phyloP scores from a whole-genome alignment of 2,797 vertebrate species.

The Cossypha niveicapilla region DNA sequence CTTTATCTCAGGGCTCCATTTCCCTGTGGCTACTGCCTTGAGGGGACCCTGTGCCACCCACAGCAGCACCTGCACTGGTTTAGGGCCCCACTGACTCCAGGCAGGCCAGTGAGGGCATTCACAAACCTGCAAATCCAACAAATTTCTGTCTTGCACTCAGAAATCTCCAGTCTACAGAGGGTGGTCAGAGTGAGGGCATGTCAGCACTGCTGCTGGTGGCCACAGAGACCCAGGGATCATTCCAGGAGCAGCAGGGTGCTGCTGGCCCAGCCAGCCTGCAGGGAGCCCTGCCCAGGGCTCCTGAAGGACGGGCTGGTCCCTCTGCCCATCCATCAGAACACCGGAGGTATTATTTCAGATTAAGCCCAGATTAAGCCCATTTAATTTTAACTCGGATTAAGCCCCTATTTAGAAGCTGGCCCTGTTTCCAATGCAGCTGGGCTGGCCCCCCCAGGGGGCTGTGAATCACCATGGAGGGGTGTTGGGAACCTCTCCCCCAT shows the following conservation, averaged over 20 bases:
- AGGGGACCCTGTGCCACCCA: not conserved
- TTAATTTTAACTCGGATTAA: slow-evolving; percentile 68
- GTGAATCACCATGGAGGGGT: fast-evolving
- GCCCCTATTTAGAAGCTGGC: slow-evolving; percentile 38
- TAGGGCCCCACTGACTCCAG: not conserved
- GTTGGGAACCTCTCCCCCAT: not conserved
- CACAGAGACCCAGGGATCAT: not conserved
- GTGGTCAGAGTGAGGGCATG: not conserved
- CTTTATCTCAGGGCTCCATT: not conserved
- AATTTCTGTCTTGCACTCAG: fast-evolving
- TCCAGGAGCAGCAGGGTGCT: not conserved
- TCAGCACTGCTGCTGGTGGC: not conserved
- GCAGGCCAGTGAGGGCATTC: fast-evolving
- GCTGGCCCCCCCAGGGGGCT: not conserved
- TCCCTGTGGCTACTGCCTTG: fast-evolving
- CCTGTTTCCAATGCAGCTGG: not conserved
- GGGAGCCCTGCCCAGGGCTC: not conserved
- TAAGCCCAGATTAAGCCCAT: slow-evolving; percentile 49
- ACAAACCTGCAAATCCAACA: not conserved
- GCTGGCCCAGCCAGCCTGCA: not conserved
- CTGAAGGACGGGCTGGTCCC: not conserved
- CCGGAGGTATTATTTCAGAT: slow-evolving; percentile 61
- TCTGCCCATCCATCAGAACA: not conserved
- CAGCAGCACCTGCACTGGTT: fast-evolving
- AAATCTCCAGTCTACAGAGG: fast-evolving